These are phyloP conservation scores for Cataglyphis altisquamis DNA, from an alignment of 2,888 invertebrate species.

Conservation along the genomic window DNA sequence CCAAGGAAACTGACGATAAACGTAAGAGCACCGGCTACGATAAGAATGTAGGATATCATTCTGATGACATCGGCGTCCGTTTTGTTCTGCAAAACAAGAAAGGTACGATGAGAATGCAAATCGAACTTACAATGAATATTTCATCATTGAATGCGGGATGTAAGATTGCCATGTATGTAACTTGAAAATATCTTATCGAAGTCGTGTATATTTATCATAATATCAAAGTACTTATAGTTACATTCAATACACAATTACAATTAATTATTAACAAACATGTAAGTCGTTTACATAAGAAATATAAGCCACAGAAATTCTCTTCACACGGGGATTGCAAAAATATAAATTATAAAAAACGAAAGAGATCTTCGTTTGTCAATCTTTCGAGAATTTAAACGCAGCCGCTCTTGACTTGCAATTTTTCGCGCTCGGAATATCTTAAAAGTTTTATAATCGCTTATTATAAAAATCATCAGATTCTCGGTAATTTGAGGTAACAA, in stretches of 20 bases:
- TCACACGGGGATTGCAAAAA: not conserved
- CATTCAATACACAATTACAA: too few relatives aligned
- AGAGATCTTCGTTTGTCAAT: not conserved
- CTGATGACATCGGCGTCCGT: conserved; percentile 88
- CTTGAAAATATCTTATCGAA: not conserved
- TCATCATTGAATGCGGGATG: conserved; percentile 4
- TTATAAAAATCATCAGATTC: not conserved
- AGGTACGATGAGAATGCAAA: conserved; percentile 29
- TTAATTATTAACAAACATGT: too few relatives aligned
- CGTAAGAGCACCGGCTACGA: conserved; percentile 90
- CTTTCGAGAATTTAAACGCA: not conserved
- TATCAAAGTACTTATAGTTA: not conserved
- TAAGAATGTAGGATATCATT: conserved; percentile 90
- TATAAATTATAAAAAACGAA: conserved; percentile 2
- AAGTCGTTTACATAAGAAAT: not conserved
- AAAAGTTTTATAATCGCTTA: not conserved
- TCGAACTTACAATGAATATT: conserved; percentile 2
- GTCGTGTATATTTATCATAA: not conserved
- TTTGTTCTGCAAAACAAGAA: conserved; percentile 76
- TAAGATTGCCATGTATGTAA: not conserved
- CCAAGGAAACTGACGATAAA: conserved; percentile 92
- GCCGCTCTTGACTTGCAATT: not conserved
- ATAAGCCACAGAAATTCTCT: not conserved
- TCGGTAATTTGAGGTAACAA: not conserved
- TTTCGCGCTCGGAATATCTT: not conserved